Conservation (phyloP, 2,113 vertebrate genomes). For the Pteropus alecto region DNA sequence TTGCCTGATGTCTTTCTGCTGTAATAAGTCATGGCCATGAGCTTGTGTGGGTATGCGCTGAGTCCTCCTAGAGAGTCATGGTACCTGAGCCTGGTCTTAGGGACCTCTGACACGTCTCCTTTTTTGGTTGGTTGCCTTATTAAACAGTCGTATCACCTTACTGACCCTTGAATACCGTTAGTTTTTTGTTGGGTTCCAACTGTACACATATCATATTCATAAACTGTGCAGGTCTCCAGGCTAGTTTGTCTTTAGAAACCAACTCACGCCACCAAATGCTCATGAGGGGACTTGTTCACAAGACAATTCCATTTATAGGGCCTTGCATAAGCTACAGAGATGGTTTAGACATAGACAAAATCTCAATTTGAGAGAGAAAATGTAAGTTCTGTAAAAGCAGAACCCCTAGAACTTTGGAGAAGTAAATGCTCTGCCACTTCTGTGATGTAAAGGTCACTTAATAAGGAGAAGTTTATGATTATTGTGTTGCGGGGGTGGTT, state of each 20-base stretch:
- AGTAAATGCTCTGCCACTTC: not conserved
- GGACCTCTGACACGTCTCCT: not conserved
- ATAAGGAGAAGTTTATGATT: not conserved
- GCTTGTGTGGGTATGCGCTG: not conserved
- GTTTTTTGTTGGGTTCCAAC: not conserved
- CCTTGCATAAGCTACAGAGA: not conserved
- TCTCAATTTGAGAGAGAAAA: not conserved
- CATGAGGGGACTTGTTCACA: not conserved
- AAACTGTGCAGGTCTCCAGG: not conserved
- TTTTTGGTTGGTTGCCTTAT: not conserved
- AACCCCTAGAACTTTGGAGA: not conserved
- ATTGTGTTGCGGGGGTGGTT: not conserved
- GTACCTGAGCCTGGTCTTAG: not conserved
- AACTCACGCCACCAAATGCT: not conserved
- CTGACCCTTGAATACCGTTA: not conserved
- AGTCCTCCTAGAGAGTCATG: not conserved
- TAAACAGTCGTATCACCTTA: not conserved
- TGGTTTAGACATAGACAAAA: not conserved
- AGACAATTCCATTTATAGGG: not conserved
- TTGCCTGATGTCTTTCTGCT: not conserved
- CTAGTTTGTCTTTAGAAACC: not conserved
- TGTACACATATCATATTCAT: not conserved
- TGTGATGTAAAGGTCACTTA: accelerated
- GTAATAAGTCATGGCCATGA: not conserved
- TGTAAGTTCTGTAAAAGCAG: not conserved